Evolutionary conservation across 2,797 vertebrate genomes (phyloP), one percentile per base, ranked within the genome.

Genomic region (Psittacula echo): DNA sequence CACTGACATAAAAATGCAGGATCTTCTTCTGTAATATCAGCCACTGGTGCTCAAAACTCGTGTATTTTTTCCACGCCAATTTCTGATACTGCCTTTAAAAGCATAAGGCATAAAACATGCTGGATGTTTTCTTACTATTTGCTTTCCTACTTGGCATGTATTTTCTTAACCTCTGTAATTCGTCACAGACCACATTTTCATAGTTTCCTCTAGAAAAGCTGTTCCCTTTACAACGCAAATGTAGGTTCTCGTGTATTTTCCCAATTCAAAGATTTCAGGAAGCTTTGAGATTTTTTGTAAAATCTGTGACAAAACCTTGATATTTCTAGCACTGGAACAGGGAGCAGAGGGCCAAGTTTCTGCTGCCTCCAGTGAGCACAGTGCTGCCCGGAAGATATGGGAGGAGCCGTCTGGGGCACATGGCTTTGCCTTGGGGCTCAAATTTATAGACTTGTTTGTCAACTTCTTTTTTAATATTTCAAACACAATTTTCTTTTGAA

Each of bases 141-240:
- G 42, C 41, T 74, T 93, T 91, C 58, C 80, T 80, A 12, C 41
- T 84, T 62, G 29, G 34, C 48, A 21, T 82, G 24, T 96, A 47
- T 95, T 95, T 94, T 93, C 60, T 89, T 91, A 81, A 93, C 76
- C 58, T 94, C 58, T 84, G 45, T 89, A 88, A 75, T 84, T 94
- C 42, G n/a, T 70, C 87, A 76, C 62, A 90, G 58, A 78, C 81
- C 66, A 60, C 29, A 42, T 90, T 91, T 93, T 83, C 56, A 30
- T 74, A 22, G 37, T 77, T 90, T 87, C 76, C 79, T 50, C 58
- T 86, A 72, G 73, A 72, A 86, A 78, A 93, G 39, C 47, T 60
- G 18, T 66, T 89, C 27, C 8, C 27, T 87, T 82, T 87, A 93
- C 53, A 79, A 3, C 18, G 10, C 85, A 91, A 78, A 76, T 9